Conservation (phyloP, 1,140 invertebrate genomes). For the Scaptodrosophila lebanonensis region DNA sequence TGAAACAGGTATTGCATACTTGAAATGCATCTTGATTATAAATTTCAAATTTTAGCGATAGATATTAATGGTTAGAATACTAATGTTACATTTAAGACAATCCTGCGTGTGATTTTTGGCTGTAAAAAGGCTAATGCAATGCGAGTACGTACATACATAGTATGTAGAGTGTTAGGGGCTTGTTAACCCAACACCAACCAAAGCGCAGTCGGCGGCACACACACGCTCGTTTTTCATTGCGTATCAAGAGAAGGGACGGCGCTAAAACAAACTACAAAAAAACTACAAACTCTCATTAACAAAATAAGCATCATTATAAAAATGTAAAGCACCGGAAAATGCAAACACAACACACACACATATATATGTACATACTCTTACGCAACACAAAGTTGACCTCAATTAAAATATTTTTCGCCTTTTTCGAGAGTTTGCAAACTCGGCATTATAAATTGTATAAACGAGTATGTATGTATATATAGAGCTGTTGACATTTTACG, state of each 20-base stretch:
- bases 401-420: constrained; percentile 53
- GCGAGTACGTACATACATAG: neutral
- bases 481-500: constrained; percentile 49
- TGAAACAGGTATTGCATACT: too few species aligned
- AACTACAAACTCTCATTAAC: constrained; percentile 52
- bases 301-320: constrained; percentile 58
- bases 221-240: constrained; percentile 6
- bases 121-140: neutral
- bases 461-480: constrained; percentile 9
- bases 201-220: neutral
- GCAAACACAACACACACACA: constrained; percentile 16
- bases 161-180: constrained; percentile 10
- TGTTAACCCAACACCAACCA: constrained; percentile 14
- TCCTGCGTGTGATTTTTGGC: neutral
- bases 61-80: too few species aligned
- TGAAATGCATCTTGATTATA: too few species aligned
- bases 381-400: constrained; percentile 56
- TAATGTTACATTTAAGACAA: too few species aligned
- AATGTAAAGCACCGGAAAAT: constrained; percentile 55
- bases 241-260: neutral
- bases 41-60: too few species aligned
- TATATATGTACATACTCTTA: too few species aligned
- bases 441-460: constrained; percentile 22
- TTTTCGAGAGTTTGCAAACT: constrained; percentile 40
- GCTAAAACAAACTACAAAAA: neutral